Evolutionary conservation across 2,113 vertebrate species (phyloP), one percentile per base, ranked within the genome.

Genomic region (Meleagris gallopavo): DNA sequence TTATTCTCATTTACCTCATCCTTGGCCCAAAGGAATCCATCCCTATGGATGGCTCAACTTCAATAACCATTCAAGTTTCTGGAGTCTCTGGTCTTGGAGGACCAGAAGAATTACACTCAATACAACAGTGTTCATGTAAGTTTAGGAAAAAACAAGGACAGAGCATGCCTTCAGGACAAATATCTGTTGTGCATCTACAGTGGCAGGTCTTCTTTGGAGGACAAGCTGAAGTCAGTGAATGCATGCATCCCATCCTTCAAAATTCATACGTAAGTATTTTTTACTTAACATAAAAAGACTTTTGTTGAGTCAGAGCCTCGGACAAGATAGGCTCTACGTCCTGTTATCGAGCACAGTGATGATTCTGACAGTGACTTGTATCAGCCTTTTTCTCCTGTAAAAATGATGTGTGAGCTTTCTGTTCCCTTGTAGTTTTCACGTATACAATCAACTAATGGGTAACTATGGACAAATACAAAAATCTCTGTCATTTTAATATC

Each of bases 1-100:
- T 89, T 86, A 67, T 57, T 84, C 18, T 65, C 58, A 76, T 82
- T 86, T 91, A 93, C 90, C 57, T 96, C 76, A 95, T 34, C 10
- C 57, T 45, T 41, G 61, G 30, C 70, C 73, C 65, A 61, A 88
- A 91, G 61, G 69, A 91, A n/a, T 80, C 20, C 0, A 0, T 72
- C 43, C 60, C 46, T 82, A 87, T 83, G 30, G 66, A 0, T 0
- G 0, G 25, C 34, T 67, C 46, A 88, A 83, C 60, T 54, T 90
- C 45, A 65, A 86, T 15, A 88, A 77, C 11, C n/a, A 61, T 65
- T 83, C 21, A 22, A 18, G 27, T 62, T 78, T 88, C 61, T 62
- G 62, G 27, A 79, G 52, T 27, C 9, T 70, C 52, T 90, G 9
- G n/a, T n/a, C 61, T 78, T 36, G 75, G 24, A n/a, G 20, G 13